Evolutionary conservation across 2,113 vertebrate species (phyloP).

Genomic region (Romanogobio albipinnatus): DNA sequence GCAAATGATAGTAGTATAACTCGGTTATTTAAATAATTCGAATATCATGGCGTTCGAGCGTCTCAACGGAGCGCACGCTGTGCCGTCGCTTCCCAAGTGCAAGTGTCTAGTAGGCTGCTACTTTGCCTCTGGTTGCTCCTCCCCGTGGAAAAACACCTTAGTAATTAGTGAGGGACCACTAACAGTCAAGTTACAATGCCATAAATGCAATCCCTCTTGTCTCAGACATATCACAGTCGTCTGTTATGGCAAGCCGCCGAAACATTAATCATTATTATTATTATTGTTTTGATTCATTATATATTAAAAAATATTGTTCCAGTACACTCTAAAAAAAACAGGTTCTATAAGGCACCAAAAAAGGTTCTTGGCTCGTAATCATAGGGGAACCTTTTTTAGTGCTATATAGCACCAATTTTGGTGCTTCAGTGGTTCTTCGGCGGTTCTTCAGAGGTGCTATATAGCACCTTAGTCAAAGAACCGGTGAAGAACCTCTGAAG

Average conservation of each 20-base stretch:
- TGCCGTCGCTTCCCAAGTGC: not conserved
- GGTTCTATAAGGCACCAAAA: too few relatives aligned
- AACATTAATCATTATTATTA: not conserved
- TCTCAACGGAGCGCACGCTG: slow-evolving; percentile 8
- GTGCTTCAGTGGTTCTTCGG: too few relatives aligned
- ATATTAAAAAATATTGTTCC: too few relatives aligned
- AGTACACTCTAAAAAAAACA: too few relatives aligned
- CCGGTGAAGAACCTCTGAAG: too few relatives aligned
- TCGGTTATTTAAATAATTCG: not conserved
- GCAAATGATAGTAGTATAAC: not conserved
- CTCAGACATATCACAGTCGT: not conserved
- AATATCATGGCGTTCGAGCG: not conserved
- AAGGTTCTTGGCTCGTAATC: too few relatives aligned
- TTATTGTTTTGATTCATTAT: not conserved
- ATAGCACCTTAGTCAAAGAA: too few relatives aligned
- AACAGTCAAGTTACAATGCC: not conserved
- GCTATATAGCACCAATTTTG: too few relatives aligned
- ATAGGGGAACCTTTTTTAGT: too few relatives aligned
- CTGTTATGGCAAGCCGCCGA: not conserved
- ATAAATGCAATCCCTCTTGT: not conserved
- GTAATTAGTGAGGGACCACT: slow-evolving; percentile 16
- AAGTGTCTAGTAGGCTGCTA: not conserved
- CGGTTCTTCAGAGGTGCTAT: too few relatives aligned
- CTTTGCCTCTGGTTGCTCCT: slow-evolving; percentile 28
- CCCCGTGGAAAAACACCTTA: slow-evolving; percentile 41